phyloP scores from a whole-genome alignment of 2,113 vertebrate genomes.

The Carassius auratus region DNA sequence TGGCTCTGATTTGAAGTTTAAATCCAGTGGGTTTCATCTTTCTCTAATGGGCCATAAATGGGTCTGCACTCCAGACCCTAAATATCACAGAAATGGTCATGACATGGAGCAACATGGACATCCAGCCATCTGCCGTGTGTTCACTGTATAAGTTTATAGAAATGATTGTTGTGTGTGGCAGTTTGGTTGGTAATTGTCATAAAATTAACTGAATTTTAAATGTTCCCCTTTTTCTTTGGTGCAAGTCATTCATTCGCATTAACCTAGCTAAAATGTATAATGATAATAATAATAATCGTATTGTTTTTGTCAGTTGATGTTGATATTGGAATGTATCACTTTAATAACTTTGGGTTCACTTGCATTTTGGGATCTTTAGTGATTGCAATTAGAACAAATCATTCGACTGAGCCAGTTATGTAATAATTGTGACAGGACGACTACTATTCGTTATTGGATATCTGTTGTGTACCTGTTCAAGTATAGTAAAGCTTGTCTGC shows the following conservation, averaged over 20 bases:
- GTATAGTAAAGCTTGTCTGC: not conserved
- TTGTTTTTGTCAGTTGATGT: not conserved
- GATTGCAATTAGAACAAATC: not conserved
- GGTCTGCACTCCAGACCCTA: not conserved
- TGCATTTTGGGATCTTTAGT: not conserved
- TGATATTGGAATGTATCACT: not conserved
- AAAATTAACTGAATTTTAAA: not conserved
- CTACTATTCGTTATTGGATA: not conserved
- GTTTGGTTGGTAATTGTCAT: not conserved
- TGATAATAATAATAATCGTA: no score
- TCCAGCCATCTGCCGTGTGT: not conserved
- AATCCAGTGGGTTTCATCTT: slow-evolving; percentile 9
- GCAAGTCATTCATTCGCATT: not conserved
- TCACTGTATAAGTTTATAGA: not conserved
- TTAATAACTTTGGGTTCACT: not conserved
- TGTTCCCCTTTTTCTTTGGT: not conserved
- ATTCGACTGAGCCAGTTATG: not conserved
- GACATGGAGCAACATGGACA: not conserved
- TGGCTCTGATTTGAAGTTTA: slow-evolving; percentile 25
- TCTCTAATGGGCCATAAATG: not conserved
- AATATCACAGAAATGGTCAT: not conserved
- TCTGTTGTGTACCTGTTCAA: not conserved
- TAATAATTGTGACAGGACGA: not conserved
- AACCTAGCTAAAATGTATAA: not conserved
- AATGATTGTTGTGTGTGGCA: not conserved